Evolutionary conservation across 2,797 vertebrate genomes (phyloP).

Genomic region (Thaleichthys pacificus): DNA sequence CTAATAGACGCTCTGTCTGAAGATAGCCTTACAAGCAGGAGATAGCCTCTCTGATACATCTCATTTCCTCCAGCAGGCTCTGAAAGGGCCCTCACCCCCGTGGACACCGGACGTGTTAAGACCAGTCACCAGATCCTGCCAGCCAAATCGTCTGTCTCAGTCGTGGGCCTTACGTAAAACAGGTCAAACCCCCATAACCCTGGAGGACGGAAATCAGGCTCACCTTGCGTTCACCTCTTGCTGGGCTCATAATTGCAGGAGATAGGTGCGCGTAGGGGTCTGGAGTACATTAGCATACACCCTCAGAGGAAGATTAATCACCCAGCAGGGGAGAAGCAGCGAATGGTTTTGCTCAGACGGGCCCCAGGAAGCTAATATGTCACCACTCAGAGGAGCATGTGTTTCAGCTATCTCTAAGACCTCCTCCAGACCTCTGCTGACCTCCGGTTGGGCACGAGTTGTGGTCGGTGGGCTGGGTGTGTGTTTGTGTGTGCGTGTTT

Average conservation of each 20-base stretch:
- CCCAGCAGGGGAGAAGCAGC: conserved; percentile 60
- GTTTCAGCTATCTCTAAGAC: conserved; percentile 33
- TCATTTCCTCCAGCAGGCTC: conserved; percentile 28
- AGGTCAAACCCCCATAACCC: conserved; percentile 48
- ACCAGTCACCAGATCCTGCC: not conserved
- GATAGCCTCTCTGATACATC: conserved; percentile 27
- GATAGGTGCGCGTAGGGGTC: conserved; percentile 61
- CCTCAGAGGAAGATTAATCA: conserved; percentile 76
- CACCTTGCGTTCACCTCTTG: conserved; percentile 72
- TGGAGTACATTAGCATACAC: conserved; percentile 68
- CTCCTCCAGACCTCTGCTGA: conserved; percentile 15
- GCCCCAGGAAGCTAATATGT: conserved; percentile 39
- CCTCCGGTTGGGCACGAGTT: no score
- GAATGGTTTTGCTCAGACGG: conserved; percentile 51
- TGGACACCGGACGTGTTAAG: not conserved
- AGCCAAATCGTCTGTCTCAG: conserved; percentile 18
- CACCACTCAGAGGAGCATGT: conserved; percentile 38
- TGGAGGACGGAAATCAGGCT: conserved; percentile 72
- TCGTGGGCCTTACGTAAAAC: conserved; percentile 41
- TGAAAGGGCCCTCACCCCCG: conserved; percentile 16
- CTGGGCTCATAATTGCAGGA: conserved; percentile 75
- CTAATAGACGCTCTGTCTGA: not conserved
- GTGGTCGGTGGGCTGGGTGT: conserved; percentile 2
- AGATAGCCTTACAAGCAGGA: conserved; percentile 13
- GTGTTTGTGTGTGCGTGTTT: conserved; percentile 2